These are phyloP conservation scores for Syngnathoides biaculeatus DNA, from an alignment of 2,113 vertebrate species.

Conservation along the genomic window DNA sequence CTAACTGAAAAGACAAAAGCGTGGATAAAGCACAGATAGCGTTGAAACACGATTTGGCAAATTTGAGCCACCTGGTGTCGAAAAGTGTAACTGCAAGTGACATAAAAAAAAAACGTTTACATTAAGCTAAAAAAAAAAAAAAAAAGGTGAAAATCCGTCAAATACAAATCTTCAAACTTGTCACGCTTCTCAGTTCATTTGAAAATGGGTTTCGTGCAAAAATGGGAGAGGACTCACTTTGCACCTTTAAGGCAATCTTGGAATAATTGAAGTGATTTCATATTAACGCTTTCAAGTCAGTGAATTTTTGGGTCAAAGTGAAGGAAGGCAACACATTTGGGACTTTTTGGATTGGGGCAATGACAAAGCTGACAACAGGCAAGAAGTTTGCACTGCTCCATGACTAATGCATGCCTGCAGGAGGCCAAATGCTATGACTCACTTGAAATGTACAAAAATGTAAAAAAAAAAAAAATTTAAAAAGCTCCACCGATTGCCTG, in stretches of 20 bases:
- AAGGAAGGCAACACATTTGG: not conserved
- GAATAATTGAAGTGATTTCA: not conserved
- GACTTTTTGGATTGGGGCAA: not conserved
- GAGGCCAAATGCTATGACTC: slow-evolving; percentile 2
- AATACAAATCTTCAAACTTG: not conserved
- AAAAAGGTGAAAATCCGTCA: not conserved
- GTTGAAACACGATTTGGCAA: not conserved
- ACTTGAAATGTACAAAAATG: slow-evolving; percentile 6
- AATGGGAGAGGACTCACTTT: not conserved
- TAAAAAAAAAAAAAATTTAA: no score
- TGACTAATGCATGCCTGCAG: slow-evolving; percentile 9
- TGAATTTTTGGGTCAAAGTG: not conserved
- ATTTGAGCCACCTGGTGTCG: slow-evolving; percentile 69
- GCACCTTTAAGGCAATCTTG: not conserved
- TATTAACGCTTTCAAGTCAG: not conserved
- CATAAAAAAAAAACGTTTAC: not conserved
- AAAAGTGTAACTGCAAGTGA: slow-evolving; percentile 36
- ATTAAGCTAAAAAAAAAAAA: not conserved
- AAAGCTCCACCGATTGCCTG: not conserved
- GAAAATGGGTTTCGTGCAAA: not conserved
- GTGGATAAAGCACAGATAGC: not conserved
- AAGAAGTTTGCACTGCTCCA: slow-evolving; percentile 4
- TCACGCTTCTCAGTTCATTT: not conserved
- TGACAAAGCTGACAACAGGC: not conserved
- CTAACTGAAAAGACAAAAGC: not conserved